phyloP scores from a whole-genome alignment of 2,797 vertebrate species.

The Mastacembelus armatus region DNA sequence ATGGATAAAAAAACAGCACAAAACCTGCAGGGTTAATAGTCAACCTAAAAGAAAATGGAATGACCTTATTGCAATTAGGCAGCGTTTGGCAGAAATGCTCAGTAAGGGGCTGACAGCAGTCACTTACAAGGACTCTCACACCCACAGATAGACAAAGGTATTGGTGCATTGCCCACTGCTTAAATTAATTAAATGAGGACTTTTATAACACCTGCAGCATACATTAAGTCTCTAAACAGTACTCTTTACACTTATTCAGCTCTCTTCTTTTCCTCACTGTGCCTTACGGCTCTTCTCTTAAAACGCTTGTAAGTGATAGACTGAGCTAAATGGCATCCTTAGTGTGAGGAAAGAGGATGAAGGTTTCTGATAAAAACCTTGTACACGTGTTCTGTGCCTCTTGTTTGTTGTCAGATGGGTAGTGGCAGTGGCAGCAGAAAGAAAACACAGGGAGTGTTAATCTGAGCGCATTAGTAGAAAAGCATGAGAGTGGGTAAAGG shows the following conservation, averaged over 20 bases:
- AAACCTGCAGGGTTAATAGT: slow-evolving; percentile 46
- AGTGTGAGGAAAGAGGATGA: slow-evolving; percentile 3
- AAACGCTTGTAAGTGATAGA: background rate
- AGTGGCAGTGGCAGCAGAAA: background rate
- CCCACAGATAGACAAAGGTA: slow-evolving; percentile 1
- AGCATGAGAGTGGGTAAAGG: slow-evolving; percentile 6
- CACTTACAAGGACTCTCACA: background rate
- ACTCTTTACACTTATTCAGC: background rate
- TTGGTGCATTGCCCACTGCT: background rate
- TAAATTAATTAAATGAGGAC: slow-evolving; percentile 15
- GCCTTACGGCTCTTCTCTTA: background rate
- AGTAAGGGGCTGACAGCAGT: slow-evolving; percentile 7
- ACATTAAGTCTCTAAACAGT: background rate
- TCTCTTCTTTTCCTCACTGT: background rate
- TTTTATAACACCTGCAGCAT: slow-evolving; percentile 1
- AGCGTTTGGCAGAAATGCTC: background rate
- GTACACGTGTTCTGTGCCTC: background rate
- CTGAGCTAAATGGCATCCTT: slow-evolving; percentile 2
- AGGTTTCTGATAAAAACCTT: slow-evolving; percentile 10
- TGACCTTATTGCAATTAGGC: slow-evolving; percentile 46
- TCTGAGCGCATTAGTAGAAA: slow-evolving; percentile 20
- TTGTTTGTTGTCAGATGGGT: slow-evolving; percentile 31
- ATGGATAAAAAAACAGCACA: slow-evolving; percentile 36
- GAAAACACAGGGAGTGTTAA: slow-evolving; percentile 25
- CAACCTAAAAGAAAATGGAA: slow-evolving; percentile 38